A percentile compares a stretch with the other conserved stretches of the same genome.
Conservation (phyloP, 1,140 invertebrate species). For the Scaptomyza pallida region DNA sequence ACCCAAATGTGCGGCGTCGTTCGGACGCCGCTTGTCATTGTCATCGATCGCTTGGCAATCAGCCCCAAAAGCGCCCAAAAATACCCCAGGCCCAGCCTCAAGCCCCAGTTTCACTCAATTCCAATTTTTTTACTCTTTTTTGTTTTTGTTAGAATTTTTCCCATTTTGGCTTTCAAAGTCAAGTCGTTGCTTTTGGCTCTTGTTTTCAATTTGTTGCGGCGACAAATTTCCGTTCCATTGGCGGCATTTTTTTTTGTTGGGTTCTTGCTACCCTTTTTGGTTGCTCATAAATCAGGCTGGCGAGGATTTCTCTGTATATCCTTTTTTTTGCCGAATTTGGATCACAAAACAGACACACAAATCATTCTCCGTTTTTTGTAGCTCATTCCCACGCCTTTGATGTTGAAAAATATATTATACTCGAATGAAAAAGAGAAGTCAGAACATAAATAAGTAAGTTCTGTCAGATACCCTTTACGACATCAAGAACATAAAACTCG, state of each 20-base stretch:
- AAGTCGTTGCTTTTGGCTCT: slow-evolving; percentile 34
- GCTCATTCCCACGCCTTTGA: slow-evolving; percentile 78
- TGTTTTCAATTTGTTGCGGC: slow-evolving; percentile 71
- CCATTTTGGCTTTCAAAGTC: slow-evolving; percentile 50
- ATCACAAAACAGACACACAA: slow-evolving; percentile 49
- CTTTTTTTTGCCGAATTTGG: slow-evolving; percentile 36
- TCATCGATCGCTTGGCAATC: slow-evolving; percentile 37
- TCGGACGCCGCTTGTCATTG: slow-evolving; percentile 77
- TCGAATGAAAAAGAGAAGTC: slow-evolving; percentile 26
- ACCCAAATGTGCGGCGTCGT: slow-evolving; percentile 74
- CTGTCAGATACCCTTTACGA: slow-evolving; percentile 21
- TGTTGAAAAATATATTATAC: slow-evolving; percentile 78
- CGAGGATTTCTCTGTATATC: slow-evolving; percentile 65
- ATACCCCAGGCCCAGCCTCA: slow-evolving; percentile 3
- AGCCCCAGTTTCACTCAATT: slow-evolving; percentile 1
- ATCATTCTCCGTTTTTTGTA: slow-evolving; percentile 48
- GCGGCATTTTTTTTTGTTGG: slow-evolving; percentile 43
- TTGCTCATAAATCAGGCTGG: slow-evolving; percentile 58
- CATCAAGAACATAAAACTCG: no score
- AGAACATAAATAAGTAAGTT: slow-evolving; percentile 33
- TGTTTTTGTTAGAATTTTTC: slow-evolving; percentile 44
- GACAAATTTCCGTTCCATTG: slow-evolving; percentile 81
- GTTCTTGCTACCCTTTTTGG: slow-evolving; percentile 32
- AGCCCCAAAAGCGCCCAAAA: slow-evolving; percentile 8
- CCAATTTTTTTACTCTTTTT: slow-evolving; percentile 17